Evolutionary conservation across 2,797 vertebrate species (phyloP).

Genomic region (Hoplostethus atlanticus): DNA sequence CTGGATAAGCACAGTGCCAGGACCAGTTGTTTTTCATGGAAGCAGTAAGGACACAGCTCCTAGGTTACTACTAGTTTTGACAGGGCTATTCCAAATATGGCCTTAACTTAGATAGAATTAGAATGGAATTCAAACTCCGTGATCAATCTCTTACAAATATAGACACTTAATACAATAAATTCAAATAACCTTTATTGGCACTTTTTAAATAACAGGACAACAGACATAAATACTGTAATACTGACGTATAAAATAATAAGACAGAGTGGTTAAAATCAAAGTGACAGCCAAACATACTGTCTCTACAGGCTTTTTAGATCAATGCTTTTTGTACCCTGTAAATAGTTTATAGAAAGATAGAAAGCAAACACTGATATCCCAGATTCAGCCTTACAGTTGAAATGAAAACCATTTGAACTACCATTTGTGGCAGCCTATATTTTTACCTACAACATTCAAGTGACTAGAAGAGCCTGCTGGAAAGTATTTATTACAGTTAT

Average conservation of each 20-base stretch:
- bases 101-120: too few species aligned
- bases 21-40: background rate
- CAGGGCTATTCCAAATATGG: background rate
- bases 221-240: conserved; percentile 70
- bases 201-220: conserved; percentile 72
- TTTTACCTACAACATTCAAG: conserved; percentile 60
- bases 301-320: conserved; percentile 35
- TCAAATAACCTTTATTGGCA: conserved; percentile 76
- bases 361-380: conserved; percentile 43
- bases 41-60: background rate
- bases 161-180: conserved; percentile 25
- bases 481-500: conserved; percentile 52
- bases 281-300: conserved; percentile 32
- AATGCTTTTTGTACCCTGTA: conserved; percentile 31
- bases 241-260: conserved; percentile 58
- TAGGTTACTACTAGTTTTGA: background rate
- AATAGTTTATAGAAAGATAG: conserved; percentile 43
- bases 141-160: background rate
- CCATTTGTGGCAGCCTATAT: conserved; percentile 57
- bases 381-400: conserved; percentile 33
- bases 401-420: conserved; percentile 43
- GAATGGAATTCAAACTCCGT: too few species aligned
- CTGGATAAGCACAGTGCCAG: background rate
- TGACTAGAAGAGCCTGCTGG: conserved; percentile 65
- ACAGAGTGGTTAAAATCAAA: conserved; percentile 33